Evolutionary conservation across 2,888 invertebrate species (phyloP).

Genomic region (Lacanobia oleracea): DNA sequence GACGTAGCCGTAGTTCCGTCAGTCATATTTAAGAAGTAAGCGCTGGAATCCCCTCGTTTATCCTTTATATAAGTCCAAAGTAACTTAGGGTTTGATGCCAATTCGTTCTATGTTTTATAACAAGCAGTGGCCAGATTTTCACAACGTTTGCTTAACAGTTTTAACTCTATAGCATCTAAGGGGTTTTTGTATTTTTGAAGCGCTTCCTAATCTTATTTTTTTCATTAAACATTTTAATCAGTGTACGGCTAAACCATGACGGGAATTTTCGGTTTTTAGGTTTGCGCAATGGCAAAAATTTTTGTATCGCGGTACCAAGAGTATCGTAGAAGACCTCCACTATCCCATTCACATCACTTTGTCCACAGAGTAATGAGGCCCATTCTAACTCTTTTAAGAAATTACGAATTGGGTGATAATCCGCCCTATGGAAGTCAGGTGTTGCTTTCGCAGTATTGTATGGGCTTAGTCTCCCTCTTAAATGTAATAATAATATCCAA

Average conservation of each 20-base stretch:
- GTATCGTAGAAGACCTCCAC: not conserved
- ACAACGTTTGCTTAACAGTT: not conserved
- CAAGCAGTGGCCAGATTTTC: not conserved
- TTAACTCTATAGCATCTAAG: constrained; percentile 4
- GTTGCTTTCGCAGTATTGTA: not conserved
- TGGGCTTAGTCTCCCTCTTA: not conserved
- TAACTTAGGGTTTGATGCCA: not conserved
- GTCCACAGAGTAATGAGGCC: not conserved
- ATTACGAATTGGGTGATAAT: constrained; percentile 6
- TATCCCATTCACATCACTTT: constrained; percentile 3
- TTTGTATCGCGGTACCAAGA: not conserved
- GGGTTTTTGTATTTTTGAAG: not conserved
- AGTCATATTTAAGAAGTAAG: not conserved
- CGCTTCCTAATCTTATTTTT: constrained; percentile 13
- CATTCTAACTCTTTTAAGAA: not conserved
- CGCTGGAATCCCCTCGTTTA: not conserved
- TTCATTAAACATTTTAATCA: constrained; percentile 3
- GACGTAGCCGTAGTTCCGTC: not conserved
- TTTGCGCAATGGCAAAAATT: not conserved
- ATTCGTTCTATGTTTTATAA: not conserved
- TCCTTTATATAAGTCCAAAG: constrained; percentile 1
- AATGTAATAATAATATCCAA: not conserved
- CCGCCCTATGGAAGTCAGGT: constrained; percentile 6
- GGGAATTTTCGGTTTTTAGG: constrained; percentile 5
- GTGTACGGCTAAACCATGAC: constrained; percentile 3